A percentile compares a stretch with the other conserved stretches of the same genome.
Evolutionary conservation across 1,140 invertebrate species (phyloP).

Genomic region (Calosoma granatense): DNA sequence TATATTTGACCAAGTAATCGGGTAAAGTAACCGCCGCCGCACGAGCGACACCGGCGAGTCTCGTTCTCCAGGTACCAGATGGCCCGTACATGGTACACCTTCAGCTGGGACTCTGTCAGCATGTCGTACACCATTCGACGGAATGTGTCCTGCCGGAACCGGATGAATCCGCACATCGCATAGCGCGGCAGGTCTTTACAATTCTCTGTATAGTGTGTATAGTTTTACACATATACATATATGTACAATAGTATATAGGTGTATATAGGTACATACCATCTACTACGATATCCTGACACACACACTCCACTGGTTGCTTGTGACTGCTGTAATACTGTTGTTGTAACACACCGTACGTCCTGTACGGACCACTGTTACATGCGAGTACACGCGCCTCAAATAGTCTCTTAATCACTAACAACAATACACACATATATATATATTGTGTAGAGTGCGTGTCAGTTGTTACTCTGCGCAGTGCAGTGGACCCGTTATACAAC

Average conservation of each 20-base stretch:
- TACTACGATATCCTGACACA: not conserved
- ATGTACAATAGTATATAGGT: no score
- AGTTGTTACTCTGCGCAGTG: no score
- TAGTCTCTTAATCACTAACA: slow-evolving; percentile 42
- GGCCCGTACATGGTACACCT: slow-evolving; percentile 45
- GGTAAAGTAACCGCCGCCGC: slow-evolving; percentile 41
- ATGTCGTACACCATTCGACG: slow-evolving; percentile 46
- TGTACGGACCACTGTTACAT: not conserved
- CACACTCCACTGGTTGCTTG: no score
- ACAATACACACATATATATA: slow-evolving; percentile 8
- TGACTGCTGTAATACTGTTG: no score
- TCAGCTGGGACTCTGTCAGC: slow-evolving; percentile 47
- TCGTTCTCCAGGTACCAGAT: slow-evolving; percentile 44
- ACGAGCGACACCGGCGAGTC: slow-evolving; percentile 41
- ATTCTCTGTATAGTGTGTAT: slow-evolving; percentile 28
- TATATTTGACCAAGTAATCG: slow-evolving; percentile 36
- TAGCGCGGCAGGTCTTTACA: slow-evolving; percentile 43
- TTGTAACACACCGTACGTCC: no score
- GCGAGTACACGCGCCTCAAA: slow-evolving; percentile 32
- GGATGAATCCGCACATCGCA: slow-evolving; percentile 47
- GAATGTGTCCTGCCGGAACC: slow-evolving; percentile 43
- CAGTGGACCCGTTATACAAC: no score
- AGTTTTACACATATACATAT: no score
- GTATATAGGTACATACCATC: not conserved
- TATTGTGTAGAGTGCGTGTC: no score